Conservation (phyloP, 1,140 invertebrate species). For the Drosophila ananassae region DNA sequence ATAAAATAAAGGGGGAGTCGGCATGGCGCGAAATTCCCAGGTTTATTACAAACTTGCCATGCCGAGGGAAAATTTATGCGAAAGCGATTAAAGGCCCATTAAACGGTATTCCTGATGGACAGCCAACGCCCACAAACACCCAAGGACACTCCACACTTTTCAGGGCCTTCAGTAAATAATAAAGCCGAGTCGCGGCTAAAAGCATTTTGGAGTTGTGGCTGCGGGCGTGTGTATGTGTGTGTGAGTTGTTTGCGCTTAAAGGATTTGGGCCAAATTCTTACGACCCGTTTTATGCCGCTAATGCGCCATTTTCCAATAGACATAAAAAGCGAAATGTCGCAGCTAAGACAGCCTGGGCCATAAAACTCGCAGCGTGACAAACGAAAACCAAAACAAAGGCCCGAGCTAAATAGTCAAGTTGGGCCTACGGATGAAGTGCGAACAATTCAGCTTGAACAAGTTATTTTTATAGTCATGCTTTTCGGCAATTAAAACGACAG, state of each 20-base stretch:
- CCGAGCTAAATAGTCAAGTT: conserved; percentile 25
- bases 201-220: conserved; percentile 28
- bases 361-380: conserved; percentile 57
- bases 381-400: conserved; percentile 40
- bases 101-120: conserved; percentile 58
- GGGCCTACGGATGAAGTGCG: not conserved
- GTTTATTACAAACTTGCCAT: conserved; percentile 65
- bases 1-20: conserved; percentile 46
- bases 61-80: conserved; percentile 67
- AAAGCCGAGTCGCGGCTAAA: conserved; percentile 60
- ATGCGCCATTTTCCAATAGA: conserved; percentile 70
- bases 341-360: conserved; percentile 44
- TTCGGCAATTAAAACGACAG: not conserved
- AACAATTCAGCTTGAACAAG: not conserved
- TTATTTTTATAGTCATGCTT: not conserved
- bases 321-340: conserved; percentile 65
- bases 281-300: conserved; percentile 69
- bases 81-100: conserved; percentile 73
- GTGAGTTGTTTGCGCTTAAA: conserved; percentile 59
- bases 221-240: conserved; percentile 7
- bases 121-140: conserved; percentile 8
- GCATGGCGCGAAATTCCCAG: not conserved
- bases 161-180: conserved; percentile 46
- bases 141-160: conserved; percentile 1
- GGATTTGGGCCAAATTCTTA: conserved; percentile 68